phyloP scores from a whole-genome alignment of 2,113 vertebrate genomes.

The Casuarius casuarius region DNA sequence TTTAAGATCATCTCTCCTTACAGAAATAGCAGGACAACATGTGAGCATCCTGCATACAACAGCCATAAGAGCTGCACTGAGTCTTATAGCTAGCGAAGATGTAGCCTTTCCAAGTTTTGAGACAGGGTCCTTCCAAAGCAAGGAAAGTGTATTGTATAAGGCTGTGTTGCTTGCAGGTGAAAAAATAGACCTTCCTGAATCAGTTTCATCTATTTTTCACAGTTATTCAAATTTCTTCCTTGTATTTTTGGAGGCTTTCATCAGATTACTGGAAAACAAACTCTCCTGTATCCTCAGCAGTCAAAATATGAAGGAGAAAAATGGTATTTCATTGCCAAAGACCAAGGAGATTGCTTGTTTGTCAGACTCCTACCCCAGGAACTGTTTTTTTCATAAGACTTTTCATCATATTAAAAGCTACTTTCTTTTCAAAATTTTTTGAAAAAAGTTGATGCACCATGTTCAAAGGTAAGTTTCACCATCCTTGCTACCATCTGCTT shows the following conservation, averaged over 20 bases:
- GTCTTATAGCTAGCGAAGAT: neutral
- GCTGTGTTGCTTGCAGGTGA: neutral
- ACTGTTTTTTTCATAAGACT: neutral
- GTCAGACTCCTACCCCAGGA: neutral
- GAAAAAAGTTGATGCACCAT: neutral
- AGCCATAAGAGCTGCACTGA: fast-evolving
- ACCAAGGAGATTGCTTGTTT: conserved; percentile 1
- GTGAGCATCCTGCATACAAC: neutral
- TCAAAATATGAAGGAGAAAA: neutral
- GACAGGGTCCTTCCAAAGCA: neutral
- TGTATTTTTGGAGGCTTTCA: neutral
- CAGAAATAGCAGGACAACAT: neutral
- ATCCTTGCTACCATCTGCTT: conserved; percentile 41
- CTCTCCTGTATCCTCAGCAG: conserved; percentile 4
- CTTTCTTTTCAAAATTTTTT: conserved; percentile 22
- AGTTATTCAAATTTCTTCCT: neutral
- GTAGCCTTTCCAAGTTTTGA: neutral
- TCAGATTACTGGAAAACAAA: conserved; percentile 10
- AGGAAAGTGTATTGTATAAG: neutral
- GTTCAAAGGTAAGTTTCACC: neutral
- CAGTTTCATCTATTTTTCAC: neutral
- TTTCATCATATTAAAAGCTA: conserved; percentile 8
- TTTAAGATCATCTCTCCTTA: neutral
- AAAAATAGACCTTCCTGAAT: no score
- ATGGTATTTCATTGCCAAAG: neutral